Evolutionary conservation across 2,797 vertebrate genomes (phyloP).

Genomic region (Esox masquinongy): DNA sequence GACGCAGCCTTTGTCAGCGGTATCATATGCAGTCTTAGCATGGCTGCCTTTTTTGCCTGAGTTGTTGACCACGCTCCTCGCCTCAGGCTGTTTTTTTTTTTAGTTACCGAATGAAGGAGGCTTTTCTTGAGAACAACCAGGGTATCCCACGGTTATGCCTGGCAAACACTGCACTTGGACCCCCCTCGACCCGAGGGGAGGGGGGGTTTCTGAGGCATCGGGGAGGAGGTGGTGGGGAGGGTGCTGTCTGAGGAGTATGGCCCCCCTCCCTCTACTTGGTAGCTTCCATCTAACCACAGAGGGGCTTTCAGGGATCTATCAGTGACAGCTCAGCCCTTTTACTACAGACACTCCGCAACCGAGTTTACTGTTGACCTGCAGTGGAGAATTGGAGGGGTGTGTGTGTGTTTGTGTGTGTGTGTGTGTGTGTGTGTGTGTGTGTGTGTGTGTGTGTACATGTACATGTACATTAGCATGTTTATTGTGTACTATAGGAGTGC

Average conservation of each 20-base stretch:
- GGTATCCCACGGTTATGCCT: constrained; percentile 7
- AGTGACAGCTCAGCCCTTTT: background rate
- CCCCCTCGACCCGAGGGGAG: constrained; percentile 7
- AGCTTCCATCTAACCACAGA: constrained; percentile 22
- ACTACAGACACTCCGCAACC: background rate
- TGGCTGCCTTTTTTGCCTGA: constrained; percentile 34
- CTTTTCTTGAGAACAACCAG: constrained; percentile 31
- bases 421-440: background rate
- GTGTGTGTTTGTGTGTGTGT: background rate
- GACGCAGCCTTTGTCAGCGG: constrained; percentile 8
- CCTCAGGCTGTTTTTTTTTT: constrained; percentile 30
- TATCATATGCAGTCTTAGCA: constrained; percentile 31
- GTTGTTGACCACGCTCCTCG: constrained; percentile 36
- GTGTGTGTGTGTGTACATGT: background rate
- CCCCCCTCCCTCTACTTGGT: constrained; percentile 10
- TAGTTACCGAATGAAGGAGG: constrained; percentile 40
- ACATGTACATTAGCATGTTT: background rate
- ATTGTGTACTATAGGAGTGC: background rate
- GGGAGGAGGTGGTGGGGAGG: constrained; percentile 12
- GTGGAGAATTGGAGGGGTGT: background rate
- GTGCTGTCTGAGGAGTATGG: constrained; percentile 5
- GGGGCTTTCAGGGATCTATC: background rate
- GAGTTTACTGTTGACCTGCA: background rate
- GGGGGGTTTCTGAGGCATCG: constrained; percentile 22
- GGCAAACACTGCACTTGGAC: constrained; percentile 24